phyloP scores from a whole-genome alignment of 1,140 invertebrate genomes.

The Drosophila ambigua region DNA sequence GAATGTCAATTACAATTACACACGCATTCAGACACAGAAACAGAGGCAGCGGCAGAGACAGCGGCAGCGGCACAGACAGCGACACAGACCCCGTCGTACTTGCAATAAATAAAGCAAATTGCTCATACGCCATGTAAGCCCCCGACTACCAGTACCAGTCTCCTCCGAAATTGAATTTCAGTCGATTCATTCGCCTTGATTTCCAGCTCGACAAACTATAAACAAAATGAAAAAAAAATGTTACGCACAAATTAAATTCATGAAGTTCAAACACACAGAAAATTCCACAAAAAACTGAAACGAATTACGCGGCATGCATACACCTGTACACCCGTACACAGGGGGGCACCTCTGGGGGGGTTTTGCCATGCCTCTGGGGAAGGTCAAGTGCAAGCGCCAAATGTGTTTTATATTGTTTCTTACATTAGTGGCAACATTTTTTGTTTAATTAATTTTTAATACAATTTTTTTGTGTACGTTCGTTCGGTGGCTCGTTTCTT shows the following conservation, averaged over 20 bases:
- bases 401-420: conserved; percentile 53
- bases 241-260: conserved; percentile 51
- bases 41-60: no score
- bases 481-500: conserved; percentile 18
- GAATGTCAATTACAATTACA: conserved; percentile 48
- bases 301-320: conserved; percentile 43
- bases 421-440: conserved; percentile 38
- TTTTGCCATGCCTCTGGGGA: conserved; percentile 24
- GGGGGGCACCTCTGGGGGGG: conserved; percentile 3
- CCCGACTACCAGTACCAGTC: conserved; percentile 7
- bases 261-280: conserved; percentile 38
- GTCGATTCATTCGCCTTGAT: conserved; percentile 46
- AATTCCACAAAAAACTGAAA: conserved; percentile 40
- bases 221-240: conserved; percentile 23
- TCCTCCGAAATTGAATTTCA: conserved; percentile 38
- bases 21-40: conserved; percentile 9
- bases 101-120: conserved; percentile 33
- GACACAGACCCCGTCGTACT: no score
- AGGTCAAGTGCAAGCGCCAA: conserved; percentile 53
- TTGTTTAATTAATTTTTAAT: conserved; percentile 56
- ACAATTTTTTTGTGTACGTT: conserved; percentile 13
- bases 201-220: conserved; percentile 38
- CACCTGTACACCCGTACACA: not conserved
- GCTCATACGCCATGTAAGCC: conserved; percentile 48
- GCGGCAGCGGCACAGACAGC: no score